phyloP scores from a whole-genome alignment of 2,888 invertebrate species.

The Euspilapteryx auroguttella region DNA sequence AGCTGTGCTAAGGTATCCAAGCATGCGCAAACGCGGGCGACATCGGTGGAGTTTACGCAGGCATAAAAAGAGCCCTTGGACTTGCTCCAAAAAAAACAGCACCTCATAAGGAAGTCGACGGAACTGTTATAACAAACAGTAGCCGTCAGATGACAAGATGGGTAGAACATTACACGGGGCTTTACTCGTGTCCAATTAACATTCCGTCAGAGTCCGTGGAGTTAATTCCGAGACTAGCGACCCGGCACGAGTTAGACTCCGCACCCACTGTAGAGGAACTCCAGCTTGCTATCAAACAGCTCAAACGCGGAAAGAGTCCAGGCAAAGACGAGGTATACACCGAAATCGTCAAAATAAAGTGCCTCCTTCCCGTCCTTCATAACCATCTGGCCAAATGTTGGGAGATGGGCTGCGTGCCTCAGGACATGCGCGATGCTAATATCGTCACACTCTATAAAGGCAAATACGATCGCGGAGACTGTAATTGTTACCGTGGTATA shows the following conservation, averaged over 20 bases:
- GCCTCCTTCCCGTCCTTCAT: background rate
- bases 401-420: slow-evolving; percentile 3
- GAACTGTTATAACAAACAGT: background rate
- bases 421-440: slow-evolving; percentile 5
- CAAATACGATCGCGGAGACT: slow-evolving; percentile 4
- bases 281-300: background rate
- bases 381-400: background rate
- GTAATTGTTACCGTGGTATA: slow-evolving; percentile 5
- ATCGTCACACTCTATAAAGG: slow-evolving; percentile 4
- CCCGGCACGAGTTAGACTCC: background rate
- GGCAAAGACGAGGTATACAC: slow-evolving; percentile 1
- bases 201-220: background rate
- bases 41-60: background rate
- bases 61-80: background rate
- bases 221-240: background rate
- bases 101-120: background rate
- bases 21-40: background rate
- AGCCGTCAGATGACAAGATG: background rate
- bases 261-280: slow-evolving; percentile 1
- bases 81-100: background rate
- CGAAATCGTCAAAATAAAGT: slow-evolving; percentile 2
- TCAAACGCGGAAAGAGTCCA: slow-evolving; percentile 4
- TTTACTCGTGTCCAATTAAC: background rate
- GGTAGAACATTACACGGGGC: background rate
- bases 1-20: background rate